Evolutionary conservation across 2,888 invertebrate species (phyloP).

Genomic region (Dermolepida albohirtum): DNA sequence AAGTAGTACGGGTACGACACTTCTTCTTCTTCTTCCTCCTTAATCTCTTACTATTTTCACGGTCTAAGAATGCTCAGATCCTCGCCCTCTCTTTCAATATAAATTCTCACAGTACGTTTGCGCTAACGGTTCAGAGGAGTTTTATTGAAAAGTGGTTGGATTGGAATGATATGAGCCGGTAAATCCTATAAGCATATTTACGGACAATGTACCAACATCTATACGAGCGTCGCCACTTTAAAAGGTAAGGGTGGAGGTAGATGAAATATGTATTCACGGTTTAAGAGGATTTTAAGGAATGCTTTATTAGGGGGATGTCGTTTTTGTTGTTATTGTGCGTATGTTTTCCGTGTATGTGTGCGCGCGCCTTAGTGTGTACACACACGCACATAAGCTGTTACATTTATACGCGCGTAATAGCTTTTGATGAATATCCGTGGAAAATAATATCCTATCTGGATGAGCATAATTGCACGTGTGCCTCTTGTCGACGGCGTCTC

Average conservation of each 20-base stretch:
- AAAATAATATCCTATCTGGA: no score
- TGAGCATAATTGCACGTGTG: no score
- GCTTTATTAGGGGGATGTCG: slow-evolving; percentile 12
- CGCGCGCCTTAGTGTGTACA: no score
- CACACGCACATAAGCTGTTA: no score
- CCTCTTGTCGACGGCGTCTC: no score
- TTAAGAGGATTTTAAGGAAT: slow-evolving; percentile 11
- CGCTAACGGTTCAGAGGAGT: slow-evolving; percentile 1
- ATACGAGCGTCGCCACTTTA: neutral
- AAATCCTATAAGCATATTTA: slow-evolving; percentile 22
- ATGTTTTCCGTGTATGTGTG: no score
- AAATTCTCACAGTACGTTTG: slow-evolving; percentile 22
- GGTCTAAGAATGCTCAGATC: no score
- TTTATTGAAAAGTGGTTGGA: slow-evolving; percentile 28
- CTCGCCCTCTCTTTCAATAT: slow-evolving; percentile 6
- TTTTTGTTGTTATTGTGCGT: slow-evolving; percentile 3
- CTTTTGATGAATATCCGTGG: no score
- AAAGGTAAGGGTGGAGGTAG: neutral
- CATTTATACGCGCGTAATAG: no score
- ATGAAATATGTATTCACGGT: slow-evolving; percentile 9
- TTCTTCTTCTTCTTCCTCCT: no score
- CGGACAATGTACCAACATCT: slow-evolving; percentile 8
- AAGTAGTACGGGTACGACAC: no score
- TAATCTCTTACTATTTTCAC: no score
- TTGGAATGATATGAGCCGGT: slow-evolving; percentile 15